Conservation (phyloP, 2,113 vertebrate genomes). For the Ciconia boyciana region DNA sequence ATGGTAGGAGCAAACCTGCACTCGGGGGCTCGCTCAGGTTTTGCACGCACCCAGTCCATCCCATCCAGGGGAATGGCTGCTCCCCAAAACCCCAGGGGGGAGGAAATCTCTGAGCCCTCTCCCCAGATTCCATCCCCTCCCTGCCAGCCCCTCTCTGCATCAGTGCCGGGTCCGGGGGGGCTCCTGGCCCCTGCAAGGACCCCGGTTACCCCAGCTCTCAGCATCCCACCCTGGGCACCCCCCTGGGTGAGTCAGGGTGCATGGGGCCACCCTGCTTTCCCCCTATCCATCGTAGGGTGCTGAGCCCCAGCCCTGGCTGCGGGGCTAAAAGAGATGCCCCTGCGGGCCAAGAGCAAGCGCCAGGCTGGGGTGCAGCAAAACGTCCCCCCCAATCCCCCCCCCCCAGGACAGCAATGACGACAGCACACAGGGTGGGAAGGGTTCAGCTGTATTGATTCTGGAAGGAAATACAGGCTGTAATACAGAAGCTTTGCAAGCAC, state of each 20-base stretch:
- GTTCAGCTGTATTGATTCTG: background rate
- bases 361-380: background rate
- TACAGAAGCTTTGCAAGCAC: constrained; percentile 49
- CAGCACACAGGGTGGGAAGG: background rate
- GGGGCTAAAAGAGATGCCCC: background rate
- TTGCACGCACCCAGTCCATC: background rate
- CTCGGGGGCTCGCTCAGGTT: background rate
- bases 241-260: background rate
- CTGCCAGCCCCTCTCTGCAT: background rate
- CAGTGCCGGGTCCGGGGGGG: fast-evolving
- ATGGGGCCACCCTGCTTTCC: background rate
- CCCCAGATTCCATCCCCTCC: background rate
- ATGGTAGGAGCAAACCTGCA: background rate
- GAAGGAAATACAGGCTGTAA: background rate
- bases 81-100: background rate
- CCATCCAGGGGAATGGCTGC: background rate
- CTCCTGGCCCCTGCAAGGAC: background rate
- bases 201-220: background rate
- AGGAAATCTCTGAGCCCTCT: background rate
- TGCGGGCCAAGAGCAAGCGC: fast-evolving
- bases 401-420: background rate
- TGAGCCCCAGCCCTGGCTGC: background rate
- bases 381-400: no score
- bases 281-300: background rate
- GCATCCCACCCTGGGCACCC: background rate